phyloP scores from a whole-genome alignment of 2,113 vertebrate genomes.

The Varanus komodoensis region DNA sequence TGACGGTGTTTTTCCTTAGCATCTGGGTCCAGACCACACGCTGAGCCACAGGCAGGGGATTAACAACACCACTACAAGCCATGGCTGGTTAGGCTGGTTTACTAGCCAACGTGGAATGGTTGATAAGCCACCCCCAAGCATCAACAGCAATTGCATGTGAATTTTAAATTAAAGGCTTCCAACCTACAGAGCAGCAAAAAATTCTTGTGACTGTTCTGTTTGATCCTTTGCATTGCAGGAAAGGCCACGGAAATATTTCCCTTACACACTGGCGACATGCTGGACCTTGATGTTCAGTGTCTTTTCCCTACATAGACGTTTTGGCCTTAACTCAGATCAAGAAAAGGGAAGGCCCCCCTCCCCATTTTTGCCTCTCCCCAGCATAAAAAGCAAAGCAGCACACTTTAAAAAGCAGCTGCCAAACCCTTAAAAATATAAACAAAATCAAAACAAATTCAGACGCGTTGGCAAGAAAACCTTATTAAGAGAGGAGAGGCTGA shows the following conservation, averaged over 20 bases:
- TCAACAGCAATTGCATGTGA: neutral
- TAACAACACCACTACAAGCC: too few species aligned
- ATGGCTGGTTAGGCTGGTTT: too few species aligned
- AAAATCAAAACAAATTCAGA: neutral
- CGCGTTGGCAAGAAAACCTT: neutral
- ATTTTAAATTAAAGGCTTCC: neutral
- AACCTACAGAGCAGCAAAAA: neutral
- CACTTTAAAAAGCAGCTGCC: too few species aligned
- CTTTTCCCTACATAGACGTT: neutral
- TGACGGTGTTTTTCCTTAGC: too few species aligned
- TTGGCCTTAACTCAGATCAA: constrained; percentile 1
- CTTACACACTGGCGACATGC: neutral
- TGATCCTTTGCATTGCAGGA: neutral
- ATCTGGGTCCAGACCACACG: too few species aligned
- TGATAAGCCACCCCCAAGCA: too few species aligned
- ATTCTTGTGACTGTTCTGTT: neutral
- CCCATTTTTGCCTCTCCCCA: too few species aligned
- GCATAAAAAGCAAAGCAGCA: neutral
- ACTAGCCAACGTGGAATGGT: too few species aligned
- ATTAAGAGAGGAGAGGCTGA: too few species aligned
- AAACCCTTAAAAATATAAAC: neutral
- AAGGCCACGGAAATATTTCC: constrained; percentile 2
- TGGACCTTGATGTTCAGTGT: neutral
- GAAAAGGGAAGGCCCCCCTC: too few species aligned
- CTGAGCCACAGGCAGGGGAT: too few species aligned